Conservation (phyloP, 2,888 invertebrate species). For the Eristalis arbustorum region DNA sequence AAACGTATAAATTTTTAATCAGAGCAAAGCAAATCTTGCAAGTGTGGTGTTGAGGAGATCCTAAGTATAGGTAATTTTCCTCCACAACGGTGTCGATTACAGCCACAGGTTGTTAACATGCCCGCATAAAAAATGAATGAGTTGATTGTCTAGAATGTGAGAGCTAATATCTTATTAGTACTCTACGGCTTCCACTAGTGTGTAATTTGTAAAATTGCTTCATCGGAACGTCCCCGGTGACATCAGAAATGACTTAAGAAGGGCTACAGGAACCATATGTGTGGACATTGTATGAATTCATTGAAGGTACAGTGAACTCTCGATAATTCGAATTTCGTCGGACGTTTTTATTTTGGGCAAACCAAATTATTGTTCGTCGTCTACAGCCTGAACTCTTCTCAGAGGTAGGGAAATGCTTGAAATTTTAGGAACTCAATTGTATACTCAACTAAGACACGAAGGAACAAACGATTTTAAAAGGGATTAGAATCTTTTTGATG, state of each 20-base stretch:
- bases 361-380: too few relatives aligned
- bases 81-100: constrained; percentile 53
- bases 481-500: too few relatives aligned
- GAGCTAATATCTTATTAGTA: constrained; percentile 2
- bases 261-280: background rate
- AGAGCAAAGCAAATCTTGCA: constrained; percentile 36
- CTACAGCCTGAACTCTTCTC: too few relatives aligned
- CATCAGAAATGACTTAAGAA: too few relatives aligned
- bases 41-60: constrained; percentile 21
- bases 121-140: constrained; percentile 46
- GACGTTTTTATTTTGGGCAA: too few relatives aligned
- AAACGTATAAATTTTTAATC: constrained; percentile 48
- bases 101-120: constrained; percentile 54
- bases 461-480: too few relatives aligned
- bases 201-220: background rate
- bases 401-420: too few relatives aligned
- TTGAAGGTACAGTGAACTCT: background rate
- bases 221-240: background rate
- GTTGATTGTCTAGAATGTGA: background rate
- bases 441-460: too few relatives aligned
- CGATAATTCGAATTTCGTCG: too few relatives aligned
- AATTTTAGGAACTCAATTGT: too few relatives aligned
- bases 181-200: background rate
- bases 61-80: constrained; percentile 51
- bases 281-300: too few relatives aligned